These are phyloP conservation scores for Stichodactyla helianthus DNA, from an alignment of 64 coral and sea anemone genomes.

Conservation along the genomic window DNA sequence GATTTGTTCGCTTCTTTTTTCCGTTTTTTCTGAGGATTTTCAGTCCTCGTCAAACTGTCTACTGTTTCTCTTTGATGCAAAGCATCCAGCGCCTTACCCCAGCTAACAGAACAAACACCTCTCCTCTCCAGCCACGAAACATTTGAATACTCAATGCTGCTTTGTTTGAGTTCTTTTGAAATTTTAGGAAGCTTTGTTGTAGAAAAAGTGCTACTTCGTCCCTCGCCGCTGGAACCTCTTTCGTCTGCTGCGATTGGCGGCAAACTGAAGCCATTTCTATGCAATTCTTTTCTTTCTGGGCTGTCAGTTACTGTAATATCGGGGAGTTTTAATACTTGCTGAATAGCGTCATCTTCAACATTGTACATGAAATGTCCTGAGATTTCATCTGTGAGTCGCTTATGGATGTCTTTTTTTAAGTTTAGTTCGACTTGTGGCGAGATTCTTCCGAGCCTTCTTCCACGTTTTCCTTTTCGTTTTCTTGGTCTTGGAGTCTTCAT, in stretches of 20 bases:
- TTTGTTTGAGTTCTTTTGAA: conserved; percentile 32
- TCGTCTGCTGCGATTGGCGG: conserved; percentile 63
- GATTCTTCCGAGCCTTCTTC: conserved; percentile 55
- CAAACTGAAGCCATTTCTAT: conserved; percentile 50
- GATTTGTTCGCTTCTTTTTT: neutral
- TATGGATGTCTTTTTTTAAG: conserved; percentile 41
- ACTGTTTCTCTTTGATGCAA: conserved; percentile 44
- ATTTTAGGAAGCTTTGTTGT: conserved; percentile 72
- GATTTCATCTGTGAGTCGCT: conserved; percentile 23
- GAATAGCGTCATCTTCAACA: conserved; percentile 62
- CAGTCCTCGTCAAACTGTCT: neutral
- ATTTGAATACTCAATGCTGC: neutral
- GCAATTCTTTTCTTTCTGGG: conserved; percentile 15
- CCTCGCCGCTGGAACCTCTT: conserved; percentile 25
- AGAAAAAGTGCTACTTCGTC: conserved; percentile 13
- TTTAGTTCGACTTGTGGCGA: conserved; percentile 16
- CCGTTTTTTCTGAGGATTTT: neutral
- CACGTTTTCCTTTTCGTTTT: conserved; percentile 49
- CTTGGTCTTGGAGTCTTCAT: conserved; percentile 63
- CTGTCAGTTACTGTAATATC: conserved; percentile 54
- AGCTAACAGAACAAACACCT: conserved; percentile 56
- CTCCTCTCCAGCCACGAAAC: conserved; percentile 59
- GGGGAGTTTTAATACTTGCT: conserved; percentile 75
- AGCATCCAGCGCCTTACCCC: conserved; percentile 79
- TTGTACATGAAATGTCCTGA: conserved; percentile 80